A percentile compares a stretch with the other conserved stretches of the same genome.
Evolutionary conservation across 2,797 vertebrate species (phyloP).

Genomic region (Vultur gryphus): DNA sequence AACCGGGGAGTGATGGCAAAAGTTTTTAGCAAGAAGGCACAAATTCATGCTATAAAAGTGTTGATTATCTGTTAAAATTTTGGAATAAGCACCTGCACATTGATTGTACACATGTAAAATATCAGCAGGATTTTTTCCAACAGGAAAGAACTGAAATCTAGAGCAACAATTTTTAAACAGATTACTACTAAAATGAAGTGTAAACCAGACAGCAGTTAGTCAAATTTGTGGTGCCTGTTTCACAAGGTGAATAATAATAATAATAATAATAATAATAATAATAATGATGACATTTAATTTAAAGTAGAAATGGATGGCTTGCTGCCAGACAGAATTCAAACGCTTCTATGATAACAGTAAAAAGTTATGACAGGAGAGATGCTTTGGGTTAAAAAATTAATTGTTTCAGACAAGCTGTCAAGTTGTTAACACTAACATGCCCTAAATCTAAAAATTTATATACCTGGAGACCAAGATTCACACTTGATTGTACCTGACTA

Average conservation of each 20-base stretch:
- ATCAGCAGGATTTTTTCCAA: background rate
- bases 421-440: constrained; percentile 74
- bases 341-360: constrained; percentile 11
- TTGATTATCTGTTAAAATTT: background rate
- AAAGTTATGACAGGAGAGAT: constrained; percentile 65
- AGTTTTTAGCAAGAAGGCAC: background rate
- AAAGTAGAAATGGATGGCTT: background rate
- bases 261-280: background rate
- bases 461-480: constrained; percentile 73
- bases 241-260: background rate
- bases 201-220: background rate
- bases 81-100: background rate
- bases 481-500: constrained; percentile 71
- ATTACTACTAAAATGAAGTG: background rate
- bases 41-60: background rate
- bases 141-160: background rate
- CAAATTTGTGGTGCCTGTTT: background rate
- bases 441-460: constrained; percentile 75
- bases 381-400: constrained; percentile 73
- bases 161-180: background rate
- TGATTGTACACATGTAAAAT: background rate
- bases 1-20: background rate
- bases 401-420: constrained; percentile 83
- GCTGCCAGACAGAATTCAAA: constrained; percentile 18
- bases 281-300: background rate